Evolutionary conservation across 2,888 invertebrate species (phyloP).

Genomic region (Cephus nigrinus): DNA sequence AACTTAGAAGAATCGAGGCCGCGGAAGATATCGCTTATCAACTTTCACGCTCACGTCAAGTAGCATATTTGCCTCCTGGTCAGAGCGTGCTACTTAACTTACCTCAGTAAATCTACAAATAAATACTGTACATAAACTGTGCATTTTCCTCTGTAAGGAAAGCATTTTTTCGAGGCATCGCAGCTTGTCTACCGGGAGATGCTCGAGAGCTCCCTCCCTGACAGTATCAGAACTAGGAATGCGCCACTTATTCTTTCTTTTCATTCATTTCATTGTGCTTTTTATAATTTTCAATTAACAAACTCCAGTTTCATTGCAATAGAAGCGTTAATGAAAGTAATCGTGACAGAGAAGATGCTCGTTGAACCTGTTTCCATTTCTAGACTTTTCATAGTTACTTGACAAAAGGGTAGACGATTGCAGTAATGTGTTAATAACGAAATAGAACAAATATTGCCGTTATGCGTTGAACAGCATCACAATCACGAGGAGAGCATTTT

Average conservation of each 20-base stretch:
- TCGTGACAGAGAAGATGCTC: not conserved
- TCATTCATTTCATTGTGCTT: not conserved
- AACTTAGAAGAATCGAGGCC: conserved; percentile 97
- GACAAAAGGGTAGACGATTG: not conserved
- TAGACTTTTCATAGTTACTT: not conserved
- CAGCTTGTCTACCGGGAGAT: not conserved
- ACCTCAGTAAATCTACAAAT: conserved; percentile 65
- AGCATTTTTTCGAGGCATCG: conserved; percentile 8
- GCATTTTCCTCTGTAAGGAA: conserved; percentile 10
- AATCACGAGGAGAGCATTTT: conserved; percentile 31
- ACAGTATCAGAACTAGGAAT: not conserved
- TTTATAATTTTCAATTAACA: not conserved
- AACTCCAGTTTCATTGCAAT: not conserved
- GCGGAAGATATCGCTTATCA: conserved; percentile 99
- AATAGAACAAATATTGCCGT: not conserved
- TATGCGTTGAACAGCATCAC: not conserved
- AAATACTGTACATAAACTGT: conserved; percentile 15
- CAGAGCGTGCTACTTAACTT: conserved; percentile 86
- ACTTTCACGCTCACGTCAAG: conserved; percentile 92
- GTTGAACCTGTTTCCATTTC: not conserved
- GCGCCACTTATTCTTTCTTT: not conserved
- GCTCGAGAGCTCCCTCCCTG: conserved; percentile 2
- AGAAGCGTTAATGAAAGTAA: not conserved
- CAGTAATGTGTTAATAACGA: not conserved
- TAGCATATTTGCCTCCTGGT: conserved; percentile 92